Evolutionary conservation across 2,113 vertebrate genomes (phyloP).

Genomic region (Sander vitreus): DNA sequence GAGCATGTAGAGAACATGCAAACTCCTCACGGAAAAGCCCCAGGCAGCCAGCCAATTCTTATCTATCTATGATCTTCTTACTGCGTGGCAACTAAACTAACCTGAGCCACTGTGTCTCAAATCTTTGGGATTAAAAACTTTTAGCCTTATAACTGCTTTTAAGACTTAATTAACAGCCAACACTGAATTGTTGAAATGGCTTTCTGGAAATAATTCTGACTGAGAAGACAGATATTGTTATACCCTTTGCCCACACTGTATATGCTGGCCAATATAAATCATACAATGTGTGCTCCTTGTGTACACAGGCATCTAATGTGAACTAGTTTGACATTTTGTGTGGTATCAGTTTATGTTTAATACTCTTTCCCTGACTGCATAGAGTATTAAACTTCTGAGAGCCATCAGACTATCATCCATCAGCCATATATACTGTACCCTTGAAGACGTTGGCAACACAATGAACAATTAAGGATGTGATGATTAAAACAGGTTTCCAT

Average conservation of each 20-base stretch:
- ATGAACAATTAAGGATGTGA: constrained; percentile 22
- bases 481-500: background rate
- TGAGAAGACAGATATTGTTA: background rate
- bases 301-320: background rate
- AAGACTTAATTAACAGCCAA: background rate
- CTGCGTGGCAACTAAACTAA: background rate
- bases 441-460: constrained; percentile 1
- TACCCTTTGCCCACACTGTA: background rate
- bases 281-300: background rate
- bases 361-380: background rate
- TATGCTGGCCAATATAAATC: background rate
- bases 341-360: background rate
- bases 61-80: background rate
- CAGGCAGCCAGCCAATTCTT: background rate
- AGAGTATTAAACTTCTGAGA: background rate
- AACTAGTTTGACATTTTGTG: constrained; percentile 3
- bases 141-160: background rate
- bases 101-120: background rate
- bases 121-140: background rate
- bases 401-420: background rate
- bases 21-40: background rate
- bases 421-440: background rate
- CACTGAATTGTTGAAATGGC: background rate
- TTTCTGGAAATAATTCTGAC: background rate
- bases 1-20: background rate